A percentile compares a stretch with the other conserved stretches of the same genome.
Conservation (phyloP, 2,888 invertebrate species). For the Reticulitermes lucifugus region DNA sequence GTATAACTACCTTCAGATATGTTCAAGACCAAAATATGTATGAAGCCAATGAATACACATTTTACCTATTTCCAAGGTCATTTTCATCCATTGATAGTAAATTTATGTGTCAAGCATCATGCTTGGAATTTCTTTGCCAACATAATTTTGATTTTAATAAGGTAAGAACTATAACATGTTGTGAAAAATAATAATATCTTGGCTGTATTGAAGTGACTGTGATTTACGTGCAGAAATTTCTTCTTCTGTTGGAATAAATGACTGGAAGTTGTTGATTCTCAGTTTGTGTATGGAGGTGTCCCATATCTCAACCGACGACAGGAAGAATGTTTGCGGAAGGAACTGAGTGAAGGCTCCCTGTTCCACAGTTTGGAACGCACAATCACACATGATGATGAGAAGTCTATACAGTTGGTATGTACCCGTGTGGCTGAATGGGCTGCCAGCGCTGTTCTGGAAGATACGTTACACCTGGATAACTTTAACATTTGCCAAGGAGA, state of each 20-base stretch:
- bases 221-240: too few species aligned
- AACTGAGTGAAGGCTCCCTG: constrained; percentile 61
- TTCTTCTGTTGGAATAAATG: too few species aligned
- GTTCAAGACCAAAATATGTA: constrained; percentile 71
- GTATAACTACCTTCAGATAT: constrained; percentile 74
- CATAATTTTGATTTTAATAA: constrained; percentile 82
- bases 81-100: constrained; percentile 72
- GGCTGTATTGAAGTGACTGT: too few species aligned
- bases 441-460: constrained; percentile 55
- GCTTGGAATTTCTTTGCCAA: constrained; percentile 72
- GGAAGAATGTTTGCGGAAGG: constrained; percentile 62
- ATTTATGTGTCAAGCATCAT: constrained; percentile 73
- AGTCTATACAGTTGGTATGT: constrained; percentile 60
- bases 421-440: constrained; percentile 62
- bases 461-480: constrained; percentile 61
- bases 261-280: constrained; percentile 56
- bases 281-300: constrained; percentile 77
- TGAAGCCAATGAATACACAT: constrained; percentile 72
- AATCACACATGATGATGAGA: constrained; percentile 43
- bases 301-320: constrained; percentile 73
- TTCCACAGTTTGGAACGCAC: constrained; percentile 55
- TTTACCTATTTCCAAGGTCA: constrained; percentile 75
- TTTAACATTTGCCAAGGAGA: constrained; percentile 61
- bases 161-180: constrained; percentile 63
- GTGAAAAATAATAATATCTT: too few species aligned